Base-by-base conservation (phyloP, 2,797 vertebrate genomes). In the Gambelia wislizenii region DNA sequence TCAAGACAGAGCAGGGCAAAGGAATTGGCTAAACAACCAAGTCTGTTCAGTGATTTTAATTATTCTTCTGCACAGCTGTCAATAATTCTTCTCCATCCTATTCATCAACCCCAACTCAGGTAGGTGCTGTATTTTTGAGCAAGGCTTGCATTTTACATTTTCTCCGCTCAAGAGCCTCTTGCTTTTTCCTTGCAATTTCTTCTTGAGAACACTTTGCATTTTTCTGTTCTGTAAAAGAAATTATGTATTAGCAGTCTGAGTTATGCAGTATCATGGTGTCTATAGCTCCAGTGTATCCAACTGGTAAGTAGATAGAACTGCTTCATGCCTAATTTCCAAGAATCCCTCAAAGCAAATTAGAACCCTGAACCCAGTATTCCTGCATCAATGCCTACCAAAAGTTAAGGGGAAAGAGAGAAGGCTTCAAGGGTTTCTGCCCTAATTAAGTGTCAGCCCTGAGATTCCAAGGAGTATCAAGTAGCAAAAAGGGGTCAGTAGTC, bases 181-280 rank as follows among this genome's bases (percentile, higher is more conserved):
- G 98, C 84, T 98, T 99, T 95, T 99, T 99, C 86, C 95, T 97
- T 95, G 98, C 98, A 86, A 99, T 99, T 96, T 99, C 98, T 72
- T 98, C 98, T 36, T 98, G 97, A 36, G 98, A 98, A 95, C 97
- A 99, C 89, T 97, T 98, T 85, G 94, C 97, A 1, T 95, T 96
- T 95, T 94, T 97, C 74, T 97, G 97, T 83, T 97, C 97, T 70
- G 97, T 94, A 89, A 91, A 91, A 95, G 90, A 84, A 87, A 77
- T 59, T 16, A 49, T 0, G 0, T 20, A 91, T 95, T 91, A 94
- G 69, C 27, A n/a, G 13, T 30, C 47, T 89, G 85, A 87, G 56
- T 84, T 52, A 64, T n/a, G 44, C 27, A 0, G 42, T 89, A 78
- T 27, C 76, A 64, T 0, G 8, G 49, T 79, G 70, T 91, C 14